Base-by-base conservation (phyloP, 1,140 invertebrate genomes). In the Ceratina japonica region DNA sequence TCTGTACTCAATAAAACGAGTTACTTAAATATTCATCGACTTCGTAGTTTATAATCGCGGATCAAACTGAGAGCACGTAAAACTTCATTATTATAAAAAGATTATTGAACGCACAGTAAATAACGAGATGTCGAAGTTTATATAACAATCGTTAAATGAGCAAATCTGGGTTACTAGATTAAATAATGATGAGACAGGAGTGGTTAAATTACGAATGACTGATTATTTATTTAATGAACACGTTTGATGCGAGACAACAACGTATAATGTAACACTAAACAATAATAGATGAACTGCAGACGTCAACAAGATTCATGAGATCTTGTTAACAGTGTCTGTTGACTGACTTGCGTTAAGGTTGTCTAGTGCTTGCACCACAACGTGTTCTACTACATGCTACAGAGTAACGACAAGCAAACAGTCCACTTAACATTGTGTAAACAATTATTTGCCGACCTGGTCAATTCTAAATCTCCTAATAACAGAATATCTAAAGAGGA, bases 1-100 rank as follows among this genome's bases (percentile, higher is more conserved):
- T 59, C n/a, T 59, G n/a, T n/a, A 15, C 2, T 59, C 27, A n/a
- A 44, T 71, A 16, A 22, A 59, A 37, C 8, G 27, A 24, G 15
- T 12, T 27, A n/a, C 22, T 66, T 52, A 37, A 56, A 59, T 59
- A 71, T 71, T 59, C 54, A 16, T 37, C 27, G 69, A 37, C n/a
- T 58, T 44, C 1, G 1, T 18, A 58, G n/a, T 18, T 44, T 59
- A 20, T 24, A 24, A n/a, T 51, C 0, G 20, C 0, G 3, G 20
- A 15, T 66, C 12, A 52, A 51, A 66, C 24, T 37, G 24, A 37
- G n/a, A 56, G n/a, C 54, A 44, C 37, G 37, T 44, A 44, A 44
- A 44, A 44, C 0, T 44, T 7, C 10, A 44, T 16, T 27, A 3
- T 10, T 27, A 24, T 12, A 2, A 68, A 68, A 44, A 44, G 37